Conservation (phyloP, 2,888 invertebrate species). For the Eustalomyia histrio region DNA sequence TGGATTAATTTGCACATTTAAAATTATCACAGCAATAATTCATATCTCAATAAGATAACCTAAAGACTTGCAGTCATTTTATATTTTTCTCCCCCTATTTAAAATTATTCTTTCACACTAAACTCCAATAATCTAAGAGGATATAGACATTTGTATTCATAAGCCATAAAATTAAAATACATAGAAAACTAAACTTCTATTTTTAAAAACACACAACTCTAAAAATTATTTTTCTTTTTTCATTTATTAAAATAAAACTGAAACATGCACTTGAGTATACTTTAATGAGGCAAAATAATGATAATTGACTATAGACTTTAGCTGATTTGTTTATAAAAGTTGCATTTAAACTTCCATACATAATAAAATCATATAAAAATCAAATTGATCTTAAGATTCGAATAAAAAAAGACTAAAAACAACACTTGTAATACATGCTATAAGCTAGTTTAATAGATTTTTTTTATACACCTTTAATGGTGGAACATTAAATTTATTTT, state of each 20-base stretch:
- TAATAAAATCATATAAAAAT: background rate
- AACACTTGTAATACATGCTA: background rate
- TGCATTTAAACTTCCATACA: background rate
- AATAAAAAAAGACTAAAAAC: background rate
- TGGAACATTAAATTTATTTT: background rate
- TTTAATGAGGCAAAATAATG: background rate
- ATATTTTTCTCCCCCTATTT: too few relatives aligned
- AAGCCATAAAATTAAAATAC: background rate
- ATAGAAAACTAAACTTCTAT: background rate
- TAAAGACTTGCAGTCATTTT: too few relatives aligned
- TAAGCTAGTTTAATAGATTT: background rate
- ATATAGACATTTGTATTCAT: background rate
- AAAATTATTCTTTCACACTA: constrained; percentile 33
- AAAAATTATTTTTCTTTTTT: background rate
- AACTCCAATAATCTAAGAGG: constrained; percentile 29
- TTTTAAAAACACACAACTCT: background rate
- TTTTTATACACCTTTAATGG: background rate
- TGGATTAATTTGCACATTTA: too few relatives aligned
- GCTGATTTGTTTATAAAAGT: background rate
- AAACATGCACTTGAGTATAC: background rate
- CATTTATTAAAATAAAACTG: background rate
- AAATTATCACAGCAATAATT: too few relatives aligned
- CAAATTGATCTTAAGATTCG: background rate
- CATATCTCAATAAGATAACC: too few relatives aligned
- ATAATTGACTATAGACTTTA: background rate